phyloP scores from a whole-genome alignment of 2,888 invertebrate genomes.

The Lycocerus yunnanus region DNA sequence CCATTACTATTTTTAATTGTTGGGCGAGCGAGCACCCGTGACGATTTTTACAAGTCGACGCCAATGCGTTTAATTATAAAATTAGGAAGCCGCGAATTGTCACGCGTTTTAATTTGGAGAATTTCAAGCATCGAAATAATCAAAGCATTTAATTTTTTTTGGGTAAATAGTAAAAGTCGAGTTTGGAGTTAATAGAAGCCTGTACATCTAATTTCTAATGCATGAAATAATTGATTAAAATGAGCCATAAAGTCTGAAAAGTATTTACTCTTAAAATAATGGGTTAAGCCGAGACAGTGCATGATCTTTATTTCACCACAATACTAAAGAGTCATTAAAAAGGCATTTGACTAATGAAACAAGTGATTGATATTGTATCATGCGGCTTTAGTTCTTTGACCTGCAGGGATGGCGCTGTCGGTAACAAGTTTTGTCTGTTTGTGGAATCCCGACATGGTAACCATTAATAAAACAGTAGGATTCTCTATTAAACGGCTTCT shows the following conservation, averaged over 20 bases:
- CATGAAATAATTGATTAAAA: not conserved
- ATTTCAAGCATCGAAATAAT: not conserved
- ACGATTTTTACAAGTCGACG: no score
- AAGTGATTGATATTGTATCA: constrained; percentile 53
- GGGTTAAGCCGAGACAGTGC: constrained; percentile 26
- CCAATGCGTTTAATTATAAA: no score
- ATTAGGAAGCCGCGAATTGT: not conserved
- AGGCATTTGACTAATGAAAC: constrained; percentile 53
- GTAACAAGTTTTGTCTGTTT: constrained; percentile 50
- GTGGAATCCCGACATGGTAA: constrained; percentile 48
- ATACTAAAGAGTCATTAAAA: constrained; percentile 49
- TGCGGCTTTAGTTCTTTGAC: constrained; percentile 45
- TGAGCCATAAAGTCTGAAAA: not conserved
- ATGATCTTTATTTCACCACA: constrained; percentile 32
- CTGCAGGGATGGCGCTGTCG: constrained; percentile 40
- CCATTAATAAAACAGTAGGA: constrained; percentile 55
- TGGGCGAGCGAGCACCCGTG: no score
- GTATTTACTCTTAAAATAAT: constrained; percentile 19
- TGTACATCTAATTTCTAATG: not conserved
- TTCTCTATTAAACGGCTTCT: constrained; percentile 49
- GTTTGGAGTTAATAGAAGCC: not conserved
- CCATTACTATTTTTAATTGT: no score
- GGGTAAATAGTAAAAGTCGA: not conserved
- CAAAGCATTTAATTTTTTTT: not conserved
- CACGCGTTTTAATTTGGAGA: not conserved